These are phyloP conservation scores for Genyomyrus donnyi DNA, from an alignment of 2,113 vertebrate genomes.

Conservation along the genomic window DNA sequence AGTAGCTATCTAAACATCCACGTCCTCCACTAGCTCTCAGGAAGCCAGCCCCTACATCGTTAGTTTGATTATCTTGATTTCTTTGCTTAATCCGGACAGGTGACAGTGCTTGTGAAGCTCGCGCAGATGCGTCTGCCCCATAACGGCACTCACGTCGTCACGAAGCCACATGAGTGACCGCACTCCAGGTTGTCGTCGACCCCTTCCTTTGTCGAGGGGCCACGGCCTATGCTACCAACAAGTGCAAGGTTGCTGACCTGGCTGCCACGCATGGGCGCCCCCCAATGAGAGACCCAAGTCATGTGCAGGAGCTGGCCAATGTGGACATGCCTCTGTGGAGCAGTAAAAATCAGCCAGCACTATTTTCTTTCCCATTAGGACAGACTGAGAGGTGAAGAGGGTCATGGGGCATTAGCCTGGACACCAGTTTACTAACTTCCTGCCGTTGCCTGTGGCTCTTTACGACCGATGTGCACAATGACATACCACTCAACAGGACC, in stretches of 20 bases:
- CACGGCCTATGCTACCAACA: conserved; percentile 37
- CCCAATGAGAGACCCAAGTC: neutral
- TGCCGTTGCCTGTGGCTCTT: neutral
- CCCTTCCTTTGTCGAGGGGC: conserved; percentile 11
- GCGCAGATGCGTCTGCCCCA: neutral
- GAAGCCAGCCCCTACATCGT: conserved; percentile 32
- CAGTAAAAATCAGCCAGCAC: neutral
- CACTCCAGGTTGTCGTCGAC: conserved; percentile 26
- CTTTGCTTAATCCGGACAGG: conserved; percentile 43
- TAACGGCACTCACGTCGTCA: neutral
- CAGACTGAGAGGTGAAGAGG: neutral
- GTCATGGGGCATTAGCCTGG: neutral
- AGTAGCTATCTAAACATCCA: neutral
- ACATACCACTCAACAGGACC: neutral
- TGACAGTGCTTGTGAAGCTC: conserved; percentile 44
- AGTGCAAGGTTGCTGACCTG: conserved; percentile 37
- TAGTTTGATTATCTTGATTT: conserved; percentile 40
- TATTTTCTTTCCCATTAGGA: neutral
- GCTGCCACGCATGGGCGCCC: conserved; percentile 12
- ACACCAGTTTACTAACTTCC: neutral
- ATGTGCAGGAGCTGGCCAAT: neutral
- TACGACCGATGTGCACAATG: neutral
- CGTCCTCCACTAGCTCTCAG: neutral
- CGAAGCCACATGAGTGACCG: conserved; percentile 8
- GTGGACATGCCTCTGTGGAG: neutral